These are phyloP conservation scores for Coleophora flavipennella DNA, from an alignment of 2,888 invertebrate genomes.

Conservation along the genomic window DNA sequence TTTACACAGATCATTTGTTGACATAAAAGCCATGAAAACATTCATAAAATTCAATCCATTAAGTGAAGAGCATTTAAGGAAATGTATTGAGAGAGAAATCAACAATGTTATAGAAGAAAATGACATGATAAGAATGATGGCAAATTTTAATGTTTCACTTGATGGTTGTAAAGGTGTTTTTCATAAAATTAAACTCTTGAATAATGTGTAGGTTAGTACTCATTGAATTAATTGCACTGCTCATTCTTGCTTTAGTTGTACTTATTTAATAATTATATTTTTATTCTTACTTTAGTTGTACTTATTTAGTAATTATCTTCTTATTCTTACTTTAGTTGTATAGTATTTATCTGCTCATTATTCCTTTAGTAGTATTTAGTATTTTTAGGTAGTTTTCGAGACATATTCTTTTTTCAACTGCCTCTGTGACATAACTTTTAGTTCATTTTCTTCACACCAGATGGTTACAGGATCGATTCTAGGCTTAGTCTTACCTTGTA, in stretches of 20 bases:
- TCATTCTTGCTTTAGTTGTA: background rate
- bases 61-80: conserved; percentile 33
- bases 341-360: conserved; percentile 19
- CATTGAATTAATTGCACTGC: too few relatives aligned
- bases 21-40: conserved; percentile 32
- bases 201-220: conserved; percentile 16
- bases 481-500: too few relatives aligned
- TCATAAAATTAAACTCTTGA: conserved; percentile 50
- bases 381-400: too few relatives aligned
- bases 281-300: background rate
- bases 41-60: conserved; percentile 44
- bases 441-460: background rate
- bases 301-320: conserved; percentile 19
- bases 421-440: too few relatives aligned
- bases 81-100: conserved; percentile 48
- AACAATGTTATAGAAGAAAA: conserved; percentile 19
- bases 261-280: conserved; percentile 20
- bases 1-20: conserved; percentile 29
- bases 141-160: conserved; percentile 47
- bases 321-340: background rate
- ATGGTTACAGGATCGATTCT: too few relatives aligned
- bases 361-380: too few relatives aligned
- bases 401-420: too few relatives aligned
- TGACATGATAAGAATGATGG: conserved; percentile 33
- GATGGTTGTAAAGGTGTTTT: conserved; percentile 66